These are phyloP conservation scores for Microtus oregoni DNA, from an alignment of 2,113 vertebrate species.

Conservation along the genomic window DNA sequence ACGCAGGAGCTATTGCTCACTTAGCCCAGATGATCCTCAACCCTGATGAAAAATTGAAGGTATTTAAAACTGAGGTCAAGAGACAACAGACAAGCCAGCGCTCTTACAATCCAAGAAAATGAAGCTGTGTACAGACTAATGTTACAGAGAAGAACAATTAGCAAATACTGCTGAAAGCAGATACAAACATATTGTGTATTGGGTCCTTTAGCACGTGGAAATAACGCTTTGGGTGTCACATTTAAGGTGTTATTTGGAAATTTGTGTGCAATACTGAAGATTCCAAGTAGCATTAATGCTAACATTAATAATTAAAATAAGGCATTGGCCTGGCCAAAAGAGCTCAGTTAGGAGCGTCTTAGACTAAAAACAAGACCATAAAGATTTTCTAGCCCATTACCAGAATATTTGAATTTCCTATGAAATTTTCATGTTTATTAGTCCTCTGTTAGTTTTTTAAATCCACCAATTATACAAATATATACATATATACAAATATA, in stretches of 20 bases:
- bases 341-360: background rate
- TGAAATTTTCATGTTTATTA: background rate
- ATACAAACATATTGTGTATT: background rate
- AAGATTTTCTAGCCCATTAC: slow-evolving; percentile 3
- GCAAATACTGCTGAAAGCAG: slow-evolving; percentile 8
- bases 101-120: slow-evolving; percentile 17
- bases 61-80: slow-evolving; percentile 80
- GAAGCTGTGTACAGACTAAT: background rate
- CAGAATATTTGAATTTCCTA: background rate
- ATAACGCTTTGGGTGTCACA: background rate
- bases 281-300: background rate
- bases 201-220: slow-evolving; percentile 12
- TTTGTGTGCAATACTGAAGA: slow-evolving; percentile 20
- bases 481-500: background rate
- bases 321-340: background rate
- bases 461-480: slow-evolving; percentile 1
- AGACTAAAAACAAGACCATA: background rate
- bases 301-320: slow-evolving; percentile 16
- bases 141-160: slow-evolving; percentile 18
- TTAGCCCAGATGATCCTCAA: slow-evolving; percentile 96
- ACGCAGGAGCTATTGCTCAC: slow-evolving; percentile 92
- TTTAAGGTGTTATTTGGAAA: slow-evolving; percentile 29
- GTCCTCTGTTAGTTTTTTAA: slow-evolving; percentile 9
- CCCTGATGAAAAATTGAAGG: slow-evolving; percentile 96
- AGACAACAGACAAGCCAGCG: background rate